phyloP scores from a whole-genome alignment of 2,888 invertebrate species.

The Phragmatobia fuliginosa region DNA sequence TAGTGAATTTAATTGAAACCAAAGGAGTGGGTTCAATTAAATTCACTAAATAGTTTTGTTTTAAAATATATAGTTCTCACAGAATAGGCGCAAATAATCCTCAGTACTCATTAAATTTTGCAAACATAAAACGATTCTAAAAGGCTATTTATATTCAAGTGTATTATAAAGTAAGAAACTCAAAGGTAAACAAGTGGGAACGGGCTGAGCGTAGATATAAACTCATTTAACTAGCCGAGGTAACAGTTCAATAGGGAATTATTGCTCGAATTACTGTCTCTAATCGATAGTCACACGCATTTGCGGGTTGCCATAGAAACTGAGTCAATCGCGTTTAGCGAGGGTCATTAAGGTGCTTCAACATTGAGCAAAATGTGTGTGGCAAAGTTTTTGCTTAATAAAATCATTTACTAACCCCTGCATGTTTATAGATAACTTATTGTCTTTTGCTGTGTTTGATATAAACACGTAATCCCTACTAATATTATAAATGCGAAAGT shows the following conservation, averaged over 20 bases:
- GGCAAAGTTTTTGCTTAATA: not conserved
- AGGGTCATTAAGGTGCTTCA: slow-evolving; percentile 36
- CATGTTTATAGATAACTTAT: not conserved
- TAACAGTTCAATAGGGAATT: slow-evolving; percentile 75
- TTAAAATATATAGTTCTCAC: not conserved
- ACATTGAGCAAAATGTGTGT: slow-evolving; percentile 1
- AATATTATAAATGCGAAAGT: too few species aligned
- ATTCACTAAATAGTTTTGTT: too few species aligned
- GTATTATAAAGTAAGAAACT: slow-evolving; percentile 53
- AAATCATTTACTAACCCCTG: not conserved
- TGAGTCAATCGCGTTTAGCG: slow-evolving; percentile 58
- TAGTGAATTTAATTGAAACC: not conserved
- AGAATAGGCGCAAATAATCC: slow-evolving; percentile 27
- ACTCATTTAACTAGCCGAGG: slow-evolving; percentile 65
- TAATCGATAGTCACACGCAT: slow-evolving; percentile 73
- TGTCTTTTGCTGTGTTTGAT: not conserved
- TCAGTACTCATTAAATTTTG: slow-evolving; percentile 41
- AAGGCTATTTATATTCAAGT: slow-evolving; percentile 40
- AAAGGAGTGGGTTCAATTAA: too few species aligned
- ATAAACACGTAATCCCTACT: not conserved
- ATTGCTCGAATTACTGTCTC: slow-evolving; percentile 70
- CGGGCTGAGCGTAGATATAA: slow-evolving; percentile 58
- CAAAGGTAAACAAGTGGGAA: slow-evolving; percentile 55
- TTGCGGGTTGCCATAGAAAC: slow-evolving; percentile 64
- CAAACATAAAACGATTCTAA: slow-evolving; percentile 45